Evolutionary conservation across 2,797 vertebrate species (phyloP).

Genomic region (Enteromius anoplus): DNA sequence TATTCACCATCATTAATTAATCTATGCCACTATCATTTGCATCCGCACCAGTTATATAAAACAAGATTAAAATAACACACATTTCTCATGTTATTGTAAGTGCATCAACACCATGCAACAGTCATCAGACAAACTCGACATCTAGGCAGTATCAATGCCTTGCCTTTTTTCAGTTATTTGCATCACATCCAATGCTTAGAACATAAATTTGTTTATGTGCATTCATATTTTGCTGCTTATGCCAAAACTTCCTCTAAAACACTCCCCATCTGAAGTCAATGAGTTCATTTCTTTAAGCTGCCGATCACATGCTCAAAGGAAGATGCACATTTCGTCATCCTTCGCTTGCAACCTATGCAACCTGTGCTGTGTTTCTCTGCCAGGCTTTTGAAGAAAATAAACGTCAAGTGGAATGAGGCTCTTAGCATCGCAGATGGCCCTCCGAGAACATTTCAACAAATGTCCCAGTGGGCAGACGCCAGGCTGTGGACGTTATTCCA

Average conservation of each 20-base stretch:
- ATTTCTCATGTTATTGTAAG: constrained; percentile 2
- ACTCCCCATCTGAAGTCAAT: background rate
- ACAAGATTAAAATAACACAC: background rate
- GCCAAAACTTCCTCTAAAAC: background rate
- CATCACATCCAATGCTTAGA: constrained; percentile 3
- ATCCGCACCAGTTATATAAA: background rate
- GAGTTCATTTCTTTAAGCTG: background rate
- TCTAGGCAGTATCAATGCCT: background rate
- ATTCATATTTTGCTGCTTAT: background rate
- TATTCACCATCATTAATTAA: background rate
- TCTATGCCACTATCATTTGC: background rate
- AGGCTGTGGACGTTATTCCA: constrained; percentile 18
- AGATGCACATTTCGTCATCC: constrained; percentile 9
- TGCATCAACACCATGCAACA: background rate
- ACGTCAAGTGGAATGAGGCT: constrained; percentile 15
- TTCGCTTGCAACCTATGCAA: background rate
- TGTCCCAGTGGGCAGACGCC: constrained; percentile 17
- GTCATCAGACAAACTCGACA: background rate
- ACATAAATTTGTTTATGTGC: background rate
- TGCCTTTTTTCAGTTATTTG: background rate
- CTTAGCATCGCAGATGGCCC: constrained; percentile 22
- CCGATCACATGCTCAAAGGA: background rate
- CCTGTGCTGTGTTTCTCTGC: constrained; percentile 6
- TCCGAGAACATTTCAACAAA: constrained; percentile 41
- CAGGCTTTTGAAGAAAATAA: constrained; percentile 10